These are phyloP conservation scores for Sinodicranocentrus sp. DNA, from an alignment of 2,888 invertebrate genomes.

Conservation along the genomic window DNA sequence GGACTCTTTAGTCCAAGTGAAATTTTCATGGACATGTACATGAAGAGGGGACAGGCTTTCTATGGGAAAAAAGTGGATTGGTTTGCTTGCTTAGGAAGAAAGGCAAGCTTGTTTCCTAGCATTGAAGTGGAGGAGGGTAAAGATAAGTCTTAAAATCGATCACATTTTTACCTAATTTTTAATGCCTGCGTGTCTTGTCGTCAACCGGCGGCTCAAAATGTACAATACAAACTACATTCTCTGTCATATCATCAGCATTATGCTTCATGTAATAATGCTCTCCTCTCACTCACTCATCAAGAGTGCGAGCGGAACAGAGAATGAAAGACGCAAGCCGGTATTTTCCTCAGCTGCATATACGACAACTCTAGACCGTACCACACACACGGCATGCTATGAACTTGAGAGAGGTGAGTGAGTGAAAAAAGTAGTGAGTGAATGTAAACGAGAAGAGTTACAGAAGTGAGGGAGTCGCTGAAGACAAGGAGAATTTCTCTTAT, in stretches of 20 bases:
- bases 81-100: too few relatives aligned
- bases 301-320: background rate
- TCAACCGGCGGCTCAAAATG: constrained; percentile 25
- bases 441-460: too few relatives aligned
- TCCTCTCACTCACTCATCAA: background rate
- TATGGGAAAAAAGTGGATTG: too few relatives aligned
- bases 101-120: too few relatives aligned
- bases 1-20: too few relatives aligned
- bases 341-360: background rate
- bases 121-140: background rate
- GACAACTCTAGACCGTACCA: too few relatives aligned
- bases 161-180: background rate
- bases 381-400: too few relatives aligned
- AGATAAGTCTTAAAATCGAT: background rate
- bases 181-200: constrained; percentile 18
- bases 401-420: constrained; percentile 11
- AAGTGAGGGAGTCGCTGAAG: too few relatives aligned
- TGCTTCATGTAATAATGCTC: background rate
- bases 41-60: too few relatives aligned
- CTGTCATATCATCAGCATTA: background rate
- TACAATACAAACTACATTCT: background rate
- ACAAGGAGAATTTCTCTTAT: too few relatives aligned
- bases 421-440: constrained; percentile 7
- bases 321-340: background rate
- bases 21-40: too few relatives aligned